A percentile compares a stretch with the other conserved stretches of the same genome.
These are phyloP conservation scores for Oscheius sp. DNA, from an alignment of 2,888 invertebrate species.

Conservation along the genomic window DNA sequence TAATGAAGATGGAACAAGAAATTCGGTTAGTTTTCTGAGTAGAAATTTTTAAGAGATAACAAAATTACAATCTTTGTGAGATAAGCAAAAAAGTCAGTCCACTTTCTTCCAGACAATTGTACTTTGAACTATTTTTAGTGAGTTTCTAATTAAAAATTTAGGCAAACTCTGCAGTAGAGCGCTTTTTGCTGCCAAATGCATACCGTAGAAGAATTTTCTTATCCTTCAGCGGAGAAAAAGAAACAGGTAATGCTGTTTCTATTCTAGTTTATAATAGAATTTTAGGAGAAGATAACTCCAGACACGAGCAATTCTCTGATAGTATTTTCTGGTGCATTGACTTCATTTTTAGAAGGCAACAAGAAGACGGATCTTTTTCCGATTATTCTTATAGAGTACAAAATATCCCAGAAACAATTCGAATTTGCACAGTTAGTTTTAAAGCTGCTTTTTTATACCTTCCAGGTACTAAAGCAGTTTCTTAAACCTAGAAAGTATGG, in stretches of 20 bases:
- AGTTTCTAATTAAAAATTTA: too few relatives aligned
- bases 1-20: slow-evolving; percentile 26
- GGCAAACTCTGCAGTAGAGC: slow-evolving; percentile 40
- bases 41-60: too few relatives aligned
- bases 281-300: slow-evolving; percentile 46
- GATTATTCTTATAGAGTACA: slow-evolving; percentile 53
- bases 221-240: slow-evolving; percentile 31
- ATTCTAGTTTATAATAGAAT: too few relatives aligned
- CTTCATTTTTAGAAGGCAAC: slow-evolving; percentile 50
- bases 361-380: slow-evolving; percentile 30
- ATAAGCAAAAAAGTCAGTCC: not conserved
- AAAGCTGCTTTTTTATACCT: not conserved
- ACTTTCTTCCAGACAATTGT: not conserved
- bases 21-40: slow-evolving; percentile 17
- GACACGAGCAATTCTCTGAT: slow-evolving; percentile 67
- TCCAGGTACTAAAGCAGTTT: slow-evolving; percentile 56
- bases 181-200: slow-evolving; percentile 44
- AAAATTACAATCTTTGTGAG: not conserved
- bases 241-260: not conserved
- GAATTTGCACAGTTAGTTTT: slow-evolving; percentile 52
- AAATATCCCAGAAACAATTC: slow-evolving; percentile 65
- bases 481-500: slow-evolving; percentile 55
- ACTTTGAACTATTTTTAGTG: not conserved
- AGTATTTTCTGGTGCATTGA: slow-evolving; percentile 65
- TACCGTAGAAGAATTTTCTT: slow-evolving; percentile 43